Evolutionary conservation across 2,797 vertebrate species (phyloP).

Genomic region (Serranus cabrilla): DNA sequence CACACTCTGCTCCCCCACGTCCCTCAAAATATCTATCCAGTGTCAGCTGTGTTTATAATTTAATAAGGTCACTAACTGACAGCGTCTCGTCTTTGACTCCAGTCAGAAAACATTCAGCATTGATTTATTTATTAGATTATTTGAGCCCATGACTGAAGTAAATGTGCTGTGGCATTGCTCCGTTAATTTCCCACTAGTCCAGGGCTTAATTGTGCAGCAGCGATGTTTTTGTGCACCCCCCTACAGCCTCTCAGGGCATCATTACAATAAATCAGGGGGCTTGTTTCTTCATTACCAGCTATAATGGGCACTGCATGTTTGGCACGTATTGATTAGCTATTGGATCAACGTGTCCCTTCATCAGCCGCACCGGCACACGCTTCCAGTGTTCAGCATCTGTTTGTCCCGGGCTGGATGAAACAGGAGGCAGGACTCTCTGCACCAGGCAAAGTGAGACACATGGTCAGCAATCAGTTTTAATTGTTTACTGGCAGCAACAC

Average conservation of each 20-base stretch:
- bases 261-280: conserved; percentile 74
- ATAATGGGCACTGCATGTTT: conserved; percentile 70
- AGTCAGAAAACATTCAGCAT: conserved; percentile 19
- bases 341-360: conserved; percentile 59
- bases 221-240: conserved; percentile 12
- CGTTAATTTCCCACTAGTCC: conserved; percentile 62
- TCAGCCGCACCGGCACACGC: conserved; percentile 44
- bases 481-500: conserved; percentile 53
- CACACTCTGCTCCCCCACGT: neutral
- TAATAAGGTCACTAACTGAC: conserved; percentile 1
- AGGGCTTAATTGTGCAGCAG: conserved; percentile 54
- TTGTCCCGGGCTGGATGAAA: conserved; percentile 27
- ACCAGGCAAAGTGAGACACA: conserved; percentile 55
- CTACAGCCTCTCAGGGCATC: conserved; percentile 35
- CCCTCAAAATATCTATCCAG: conserved; percentile 14
- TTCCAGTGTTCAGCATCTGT: conserved; percentile 60
- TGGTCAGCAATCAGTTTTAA: conserved; percentile 61
- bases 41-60: conserved; percentile 18
- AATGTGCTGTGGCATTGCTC: conserved; percentile 24
- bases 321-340: conserved; percentile 77
- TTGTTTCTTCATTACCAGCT: conserved; percentile 76
- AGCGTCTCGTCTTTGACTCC: neutral
- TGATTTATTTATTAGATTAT: conserved; percentile 19
- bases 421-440: conserved; percentile 30
- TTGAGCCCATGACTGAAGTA: conserved; percentile 28